These are phyloP conservation scores for Vesta saturnalis DNA, from an alignment of 2,888 invertebrate species.

Conservation along the genomic window DNA sequence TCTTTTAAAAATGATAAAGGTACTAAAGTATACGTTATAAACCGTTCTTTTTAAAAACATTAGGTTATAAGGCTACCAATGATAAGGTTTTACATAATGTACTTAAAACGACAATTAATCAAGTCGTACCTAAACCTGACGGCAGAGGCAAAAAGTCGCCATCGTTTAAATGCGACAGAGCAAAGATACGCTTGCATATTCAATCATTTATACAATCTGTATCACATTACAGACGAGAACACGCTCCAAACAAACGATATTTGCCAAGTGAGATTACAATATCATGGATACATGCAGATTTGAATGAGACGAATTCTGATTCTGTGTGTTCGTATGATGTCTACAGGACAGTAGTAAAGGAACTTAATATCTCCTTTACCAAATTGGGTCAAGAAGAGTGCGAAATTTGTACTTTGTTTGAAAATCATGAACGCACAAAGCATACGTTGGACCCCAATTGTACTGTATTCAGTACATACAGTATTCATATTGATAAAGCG, in stretches of 20 bases:
- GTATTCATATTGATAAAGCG: neutral
- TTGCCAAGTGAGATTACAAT: constrained; percentile 20
- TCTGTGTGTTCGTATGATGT: constrained; percentile 9
- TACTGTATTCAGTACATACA: neutral
- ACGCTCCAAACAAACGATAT: constrained; percentile 7
- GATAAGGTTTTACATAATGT: neutral
- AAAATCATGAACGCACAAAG: neutral
- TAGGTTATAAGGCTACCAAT: neutral
- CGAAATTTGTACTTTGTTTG: constrained; percentile 15
- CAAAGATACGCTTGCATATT: constrained; percentile 14
- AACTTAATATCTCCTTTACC: constrained; percentile 20
- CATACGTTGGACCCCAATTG: constrained; percentile 1
- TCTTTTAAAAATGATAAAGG: neutral
- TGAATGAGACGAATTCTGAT: constrained; percentile 2
- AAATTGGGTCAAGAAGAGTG: constrained; percentile 17
- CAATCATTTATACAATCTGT: constrained; percentile 15
- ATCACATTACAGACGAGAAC: constrained; percentile 7
- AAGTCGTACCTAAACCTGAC: neutral
- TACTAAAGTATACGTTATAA: neutral
- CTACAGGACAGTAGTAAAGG: constrained; percentile 13
- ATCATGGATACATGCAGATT: constrained; percentile 15
- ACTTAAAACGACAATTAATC: constrained; percentile 3
- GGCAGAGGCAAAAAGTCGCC: neutral
- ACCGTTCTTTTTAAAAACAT: neutral
- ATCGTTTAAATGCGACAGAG: constrained; percentile 2